A percentile compares a stretch with the other conserved stretches of the same genome.
These are phyloP conservation scores for Odontothrips loti DNA, from an alignment of 2,888 invertebrate genomes.

Conservation along the genomic window DNA sequence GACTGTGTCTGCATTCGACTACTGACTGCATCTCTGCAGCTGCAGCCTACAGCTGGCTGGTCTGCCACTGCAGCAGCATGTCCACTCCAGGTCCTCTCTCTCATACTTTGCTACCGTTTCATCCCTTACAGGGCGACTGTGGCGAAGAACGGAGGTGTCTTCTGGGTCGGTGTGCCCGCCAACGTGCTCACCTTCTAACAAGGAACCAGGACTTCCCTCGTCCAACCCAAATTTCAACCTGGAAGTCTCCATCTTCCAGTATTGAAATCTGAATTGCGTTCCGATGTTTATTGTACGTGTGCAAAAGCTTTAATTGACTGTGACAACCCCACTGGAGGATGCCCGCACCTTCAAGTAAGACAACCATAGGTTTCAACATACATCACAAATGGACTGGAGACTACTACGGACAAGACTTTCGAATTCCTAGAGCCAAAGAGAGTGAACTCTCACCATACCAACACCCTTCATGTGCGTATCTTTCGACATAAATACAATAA, in stretches of 20 bases:
- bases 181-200: not conserved
- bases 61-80: not conserved
- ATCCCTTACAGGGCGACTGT: slow-evolving; percentile 60
- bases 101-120: slow-evolving; percentile 33
- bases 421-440: not conserved
- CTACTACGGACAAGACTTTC: not conserved
- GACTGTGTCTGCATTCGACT: too few species aligned
- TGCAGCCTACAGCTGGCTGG: too few species aligned
- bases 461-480: not conserved
- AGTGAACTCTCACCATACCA: not conserved
- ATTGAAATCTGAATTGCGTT: too few species aligned
- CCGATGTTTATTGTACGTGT: too few species aligned
- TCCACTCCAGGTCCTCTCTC: not conserved
- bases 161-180: slow-evolving; percentile 59
- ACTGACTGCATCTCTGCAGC: too few species aligned
- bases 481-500: not conserved
- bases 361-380: too few species aligned
- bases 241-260: too few species aligned
- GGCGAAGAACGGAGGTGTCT: slow-evolving; percentile 63
- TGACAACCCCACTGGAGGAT: too few species aligned
- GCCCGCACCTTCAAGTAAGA: too few species aligned
- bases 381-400: too few species aligned
- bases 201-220: not conserved
- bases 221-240: too few species aligned
- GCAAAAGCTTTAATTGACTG: too few species aligned